phyloP scores from a whole-genome alignment of 2,113 vertebrate species.

The Nannobrachium achirus region DNA sequence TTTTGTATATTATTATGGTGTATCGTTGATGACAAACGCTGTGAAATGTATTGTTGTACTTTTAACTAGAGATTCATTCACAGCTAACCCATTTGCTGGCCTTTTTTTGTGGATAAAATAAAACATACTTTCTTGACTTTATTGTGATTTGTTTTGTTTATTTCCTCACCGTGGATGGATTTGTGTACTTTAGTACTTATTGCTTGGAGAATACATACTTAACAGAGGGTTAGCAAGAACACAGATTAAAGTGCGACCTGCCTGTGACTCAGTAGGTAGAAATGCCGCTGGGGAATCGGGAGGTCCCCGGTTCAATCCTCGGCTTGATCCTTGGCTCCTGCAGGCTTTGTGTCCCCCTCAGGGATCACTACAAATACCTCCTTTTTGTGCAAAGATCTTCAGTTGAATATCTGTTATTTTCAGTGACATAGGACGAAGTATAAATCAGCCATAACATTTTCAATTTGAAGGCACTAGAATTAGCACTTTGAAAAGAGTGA shows the following conservation, averaged over 20 bases:
- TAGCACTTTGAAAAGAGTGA: neutral
- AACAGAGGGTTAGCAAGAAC: neutral
- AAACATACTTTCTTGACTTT: conserved; percentile 66
- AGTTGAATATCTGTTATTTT: too few relatives aligned
- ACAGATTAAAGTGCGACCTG: neutral
- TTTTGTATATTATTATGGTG: conserved; percentile 77
- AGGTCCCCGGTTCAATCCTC: too few relatives aligned
- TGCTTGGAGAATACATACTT: conserved; percentile 1
- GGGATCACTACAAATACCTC: too few relatives aligned
- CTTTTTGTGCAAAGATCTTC: too few relatives aligned
- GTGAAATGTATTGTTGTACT: conserved; percentile 80
- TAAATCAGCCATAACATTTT: too few relatives aligned
- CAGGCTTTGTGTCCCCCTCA: too few relatives aligned
- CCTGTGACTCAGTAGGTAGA: too few relatives aligned
- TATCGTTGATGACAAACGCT: conserved; percentile 67
- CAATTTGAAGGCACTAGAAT: neutral
- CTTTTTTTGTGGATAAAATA: conserved; percentile 87
- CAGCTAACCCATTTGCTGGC: conserved; percentile 93
- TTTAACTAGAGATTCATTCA: conserved; percentile 83
- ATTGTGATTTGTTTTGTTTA: conserved; percentile 43
- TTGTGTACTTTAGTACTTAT: neutral
- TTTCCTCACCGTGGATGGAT: neutral
- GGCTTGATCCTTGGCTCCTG: too few relatives aligned
- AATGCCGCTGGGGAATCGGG: too few relatives aligned
- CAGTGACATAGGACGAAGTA: too few relatives aligned